phyloP scores from a whole-genome alignment of 2,113 vertebrate species.

The Orientallactaga bullata region DNA sequence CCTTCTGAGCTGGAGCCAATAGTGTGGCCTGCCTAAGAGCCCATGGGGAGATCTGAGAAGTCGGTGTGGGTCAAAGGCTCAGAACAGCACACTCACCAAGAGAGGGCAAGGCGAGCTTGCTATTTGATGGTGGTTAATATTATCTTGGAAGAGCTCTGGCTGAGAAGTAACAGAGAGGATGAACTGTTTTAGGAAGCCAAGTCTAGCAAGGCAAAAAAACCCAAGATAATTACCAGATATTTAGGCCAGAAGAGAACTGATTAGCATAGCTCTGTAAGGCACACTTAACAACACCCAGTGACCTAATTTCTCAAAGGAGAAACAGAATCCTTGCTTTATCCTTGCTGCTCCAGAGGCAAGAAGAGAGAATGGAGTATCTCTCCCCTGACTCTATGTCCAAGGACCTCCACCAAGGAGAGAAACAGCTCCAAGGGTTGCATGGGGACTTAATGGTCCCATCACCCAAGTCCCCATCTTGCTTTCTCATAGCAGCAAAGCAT shows the following conservation, averaged over 20 bases:
- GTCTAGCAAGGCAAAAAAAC: constrained; percentile 75
- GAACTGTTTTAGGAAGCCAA: constrained; percentile 72
- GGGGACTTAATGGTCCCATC: not conserved
- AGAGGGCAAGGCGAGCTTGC: not conserved
- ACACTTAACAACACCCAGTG: constrained; percentile 81
- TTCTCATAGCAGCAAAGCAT: not conserved
- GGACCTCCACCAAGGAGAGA: constrained; percentile 6
- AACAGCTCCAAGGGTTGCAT: not conserved
- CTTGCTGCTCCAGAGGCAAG: constrained; percentile 12
- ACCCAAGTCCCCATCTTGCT: not conserved
- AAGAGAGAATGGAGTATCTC: not conserved
- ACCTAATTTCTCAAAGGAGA: constrained; percentile 81
- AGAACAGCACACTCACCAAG: accelerated
- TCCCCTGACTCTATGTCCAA: not conserved
- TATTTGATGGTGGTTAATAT: not conserved
- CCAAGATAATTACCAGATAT: constrained; percentile 83
- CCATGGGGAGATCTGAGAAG: not conserved
- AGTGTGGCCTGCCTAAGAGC: not conserved
- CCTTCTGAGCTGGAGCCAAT: no score
- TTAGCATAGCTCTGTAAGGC: constrained; percentile 79
- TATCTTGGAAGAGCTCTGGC: not conserved
- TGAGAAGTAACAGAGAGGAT: constrained; percentile 1
- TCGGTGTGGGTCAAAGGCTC: accelerated
- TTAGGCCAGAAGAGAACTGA: constrained; percentile 82
- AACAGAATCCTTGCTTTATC: constrained; percentile 54